A percentile compares a stretch with the other conserved stretches of the same genome.
These are phyloP conservation scores for Formicarius rufipectus DNA, from an alignment of 2,113 vertebrate genomes.

Conservation along the genomic window DNA sequence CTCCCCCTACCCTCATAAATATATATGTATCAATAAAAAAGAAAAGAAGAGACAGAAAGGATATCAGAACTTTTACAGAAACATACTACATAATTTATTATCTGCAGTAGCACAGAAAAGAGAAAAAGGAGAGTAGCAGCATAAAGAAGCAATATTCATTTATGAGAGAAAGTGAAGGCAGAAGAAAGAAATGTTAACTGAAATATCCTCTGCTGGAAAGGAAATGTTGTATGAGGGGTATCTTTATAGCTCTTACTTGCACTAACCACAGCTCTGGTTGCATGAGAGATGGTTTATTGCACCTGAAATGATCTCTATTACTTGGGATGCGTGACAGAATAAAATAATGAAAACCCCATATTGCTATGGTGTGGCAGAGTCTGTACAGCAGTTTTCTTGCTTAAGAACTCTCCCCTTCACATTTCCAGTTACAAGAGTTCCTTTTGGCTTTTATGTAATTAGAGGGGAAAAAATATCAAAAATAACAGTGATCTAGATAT, in stretches of 20 bases:
- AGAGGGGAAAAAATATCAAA: neutral
- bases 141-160: neutral
- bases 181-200: neutral
- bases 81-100: neutral
- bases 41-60: neutral
- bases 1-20: neutral
- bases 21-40: neutral
- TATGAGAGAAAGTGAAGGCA: neutral
- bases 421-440: neutral
- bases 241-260: neutral
- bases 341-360: neutral
- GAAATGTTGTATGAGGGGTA: no score
- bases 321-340: neutral
- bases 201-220: neutral
- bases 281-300: neutral
- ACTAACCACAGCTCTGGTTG: neutral
- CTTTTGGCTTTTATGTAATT: neutral
- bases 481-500: neutral
- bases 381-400: neutral
- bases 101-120: neutral
- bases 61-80: neutral
- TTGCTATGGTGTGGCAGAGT: neutral
- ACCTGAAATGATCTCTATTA: neutral
- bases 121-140: neutral
- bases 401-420: neutral